These are phyloP conservation scores for Loripinus fragilis DNA, from an alignment of 2,888 invertebrate genomes.

Conservation along the genomic window DNA sequence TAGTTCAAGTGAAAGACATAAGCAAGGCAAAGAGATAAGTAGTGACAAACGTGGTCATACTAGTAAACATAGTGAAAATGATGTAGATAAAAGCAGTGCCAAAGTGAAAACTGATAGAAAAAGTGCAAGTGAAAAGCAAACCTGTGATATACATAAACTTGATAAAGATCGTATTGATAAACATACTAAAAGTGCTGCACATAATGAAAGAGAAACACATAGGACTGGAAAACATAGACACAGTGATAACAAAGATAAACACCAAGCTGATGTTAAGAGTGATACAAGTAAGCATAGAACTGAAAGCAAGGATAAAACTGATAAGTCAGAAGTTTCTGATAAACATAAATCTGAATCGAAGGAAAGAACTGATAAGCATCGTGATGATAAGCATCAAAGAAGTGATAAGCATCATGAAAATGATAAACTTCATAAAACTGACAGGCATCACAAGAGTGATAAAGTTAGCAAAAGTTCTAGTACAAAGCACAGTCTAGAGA, in stretches of 20 bases:
- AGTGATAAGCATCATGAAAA: conserved; percentile 1
- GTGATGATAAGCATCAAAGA: neutral
- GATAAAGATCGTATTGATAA: too few species aligned
- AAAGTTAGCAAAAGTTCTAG: conserved; percentile 10
- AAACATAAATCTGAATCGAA: neutral
- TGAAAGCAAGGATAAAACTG: conserved; percentile 4
- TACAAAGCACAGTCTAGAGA: neutral
- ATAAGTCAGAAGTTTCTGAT: neutral
- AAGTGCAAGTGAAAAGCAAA: conserved; percentile 8
- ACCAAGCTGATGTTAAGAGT: neutral
- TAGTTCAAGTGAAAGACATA: neutral
- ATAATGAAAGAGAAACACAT: neutral
- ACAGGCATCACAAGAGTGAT: conserved; percentile 21
- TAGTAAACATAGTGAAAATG: neutral
- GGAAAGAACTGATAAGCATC: neutral
- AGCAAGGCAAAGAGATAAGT: conserved; percentile 3
- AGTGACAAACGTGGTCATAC: neutral
- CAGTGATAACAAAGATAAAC: neutral
- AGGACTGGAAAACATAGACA: neutral
- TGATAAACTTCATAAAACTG: neutral
- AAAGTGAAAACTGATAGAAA: neutral
- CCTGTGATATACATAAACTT: neutral
- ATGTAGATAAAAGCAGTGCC: neutral
- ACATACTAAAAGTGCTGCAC: neutral
- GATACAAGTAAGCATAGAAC: neutral